phyloP scores from a whole-genome alignment of 2,888 invertebrate species.

The Parascotia fuliginaria region DNA sequence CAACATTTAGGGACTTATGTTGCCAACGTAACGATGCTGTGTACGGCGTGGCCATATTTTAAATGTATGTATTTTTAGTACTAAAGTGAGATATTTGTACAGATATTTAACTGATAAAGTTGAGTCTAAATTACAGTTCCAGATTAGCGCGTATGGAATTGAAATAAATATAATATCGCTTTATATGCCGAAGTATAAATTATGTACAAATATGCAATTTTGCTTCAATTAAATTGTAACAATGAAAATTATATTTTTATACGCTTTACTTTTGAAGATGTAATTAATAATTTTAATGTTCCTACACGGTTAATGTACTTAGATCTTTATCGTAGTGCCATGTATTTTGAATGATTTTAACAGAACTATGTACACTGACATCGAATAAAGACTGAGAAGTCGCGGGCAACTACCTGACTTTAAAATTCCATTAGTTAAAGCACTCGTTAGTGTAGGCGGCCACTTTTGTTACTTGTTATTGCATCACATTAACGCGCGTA shows the following conservation, averaged over 20 bases:
- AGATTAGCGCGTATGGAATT: slow-evolving; percentile 28
- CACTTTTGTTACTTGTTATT: slow-evolving; percentile 22
- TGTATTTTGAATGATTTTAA: slow-evolving; percentile 55
- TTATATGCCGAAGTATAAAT: slow-evolving; percentile 19
- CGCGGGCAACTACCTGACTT: slow-evolving; percentile 42
- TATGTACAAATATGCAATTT: slow-evolving; percentile 59
- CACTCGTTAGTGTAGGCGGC: slow-evolving; percentile 30
- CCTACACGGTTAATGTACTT: slow-evolving; percentile 70
- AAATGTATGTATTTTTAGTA: slow-evolving; percentile 13
- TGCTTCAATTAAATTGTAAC: slow-evolving; percentile 48
- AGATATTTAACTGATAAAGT: slow-evolving; percentile 16
- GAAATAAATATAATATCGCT: slow-evolving; percentile 15
- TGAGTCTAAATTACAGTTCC: slow-evolving; percentile 3
- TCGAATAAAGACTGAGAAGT: slow-evolving; percentile 79
- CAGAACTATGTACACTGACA: slow-evolving; percentile 56
- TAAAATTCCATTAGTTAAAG: slow-evolving; percentile 27
- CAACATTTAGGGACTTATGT: slow-evolving; percentile 17
- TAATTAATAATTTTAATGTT: slow-evolving; percentile 69
- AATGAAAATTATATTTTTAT: slow-evolving; percentile 64
- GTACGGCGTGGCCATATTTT: slow-evolving; percentile 24
- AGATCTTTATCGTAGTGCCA: slow-evolving; percentile 73
- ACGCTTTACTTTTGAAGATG: slow-evolving; percentile 64
- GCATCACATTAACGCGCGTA: slow-evolving; percentile 22
- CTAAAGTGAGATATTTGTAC: slow-evolving; percentile 27
- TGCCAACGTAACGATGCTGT: slow-evolving; percentile 31